A percentile compares a stretch with the other conserved stretches of the same genome.
Evolutionary conservation across 2,888 invertebrate genomes (phyloP).

Genomic region (Laothoe populi): DNA sequence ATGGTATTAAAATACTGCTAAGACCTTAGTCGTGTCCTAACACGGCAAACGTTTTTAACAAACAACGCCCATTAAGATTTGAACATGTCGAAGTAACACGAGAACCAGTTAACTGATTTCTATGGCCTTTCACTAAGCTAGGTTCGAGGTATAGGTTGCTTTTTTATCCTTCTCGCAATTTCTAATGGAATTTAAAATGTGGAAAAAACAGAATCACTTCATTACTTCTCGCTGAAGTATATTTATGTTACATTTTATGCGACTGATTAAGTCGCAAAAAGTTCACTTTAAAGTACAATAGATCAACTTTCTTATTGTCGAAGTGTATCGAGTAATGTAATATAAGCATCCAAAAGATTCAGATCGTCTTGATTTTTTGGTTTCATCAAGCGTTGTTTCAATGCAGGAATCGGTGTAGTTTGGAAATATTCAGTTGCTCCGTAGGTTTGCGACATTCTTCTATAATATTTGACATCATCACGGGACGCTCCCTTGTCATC

Average conservation of each 20-base stretch:
- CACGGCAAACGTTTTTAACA: slow-evolving; percentile 22
- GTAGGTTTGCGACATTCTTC: background rate
- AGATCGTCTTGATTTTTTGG: background rate
- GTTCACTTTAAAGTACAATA: background rate
- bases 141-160: background rate
- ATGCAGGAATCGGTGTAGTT: background rate
- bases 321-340: background rate
- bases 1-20: slow-evolving; percentile 7
- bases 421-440: background rate
- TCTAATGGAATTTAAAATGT: slow-evolving; percentile 21
- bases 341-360: background rate
- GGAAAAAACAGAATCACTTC: slow-evolving; percentile 12
- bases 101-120: slow-evolving; percentile 22
- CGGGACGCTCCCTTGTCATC: background rate
- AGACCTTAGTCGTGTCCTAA: slow-evolving; percentile 17
- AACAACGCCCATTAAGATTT: slow-evolving; percentile 24
- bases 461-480: background rate
- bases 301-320: background rate
- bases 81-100: slow-evolving; percentile 19
- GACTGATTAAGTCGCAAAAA: slow-evolving; percentile 2
- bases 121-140: slow-evolving; percentile 20
- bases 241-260: slow-evolving; percentile 12
- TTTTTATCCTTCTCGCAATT: slow-evolving; percentile 19
- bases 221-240: slow-evolving; percentile 13
- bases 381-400: background rate